Conservation (phyloP, 2,888 invertebrate species). For the Azorinus chamasolen region DNA sequence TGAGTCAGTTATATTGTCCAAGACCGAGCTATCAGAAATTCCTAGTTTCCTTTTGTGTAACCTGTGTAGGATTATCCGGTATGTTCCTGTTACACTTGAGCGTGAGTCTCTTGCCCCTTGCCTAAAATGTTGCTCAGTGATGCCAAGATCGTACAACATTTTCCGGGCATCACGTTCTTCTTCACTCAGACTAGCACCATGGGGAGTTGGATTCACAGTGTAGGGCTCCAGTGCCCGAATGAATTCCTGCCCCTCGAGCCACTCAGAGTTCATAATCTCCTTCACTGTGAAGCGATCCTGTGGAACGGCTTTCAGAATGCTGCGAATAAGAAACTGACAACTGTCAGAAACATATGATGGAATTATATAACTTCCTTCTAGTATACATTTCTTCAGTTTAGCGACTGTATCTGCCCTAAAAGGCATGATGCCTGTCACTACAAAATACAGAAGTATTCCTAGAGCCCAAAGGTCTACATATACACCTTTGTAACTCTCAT, state of each 20-base stretch:
- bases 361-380: conserved; percentile 89
- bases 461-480: conserved; percentile 92
- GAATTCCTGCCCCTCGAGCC: conserved; percentile 88
- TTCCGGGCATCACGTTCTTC: conserved; percentile 88
- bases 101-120: conserved; percentile 89
- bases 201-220: conserved; percentile 80
- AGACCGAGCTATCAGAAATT: conserved; percentile 54
- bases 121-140: conserved; percentile 89
- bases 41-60: conserved; percentile 84
- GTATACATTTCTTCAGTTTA: conserved; percentile 90
- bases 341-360: conserved; percentile 85
- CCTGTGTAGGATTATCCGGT: conserved; percentile 90
- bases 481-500: conserved; percentile 87
- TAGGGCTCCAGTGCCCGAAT: conserved; percentile 85
- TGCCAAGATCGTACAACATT: conserved; percentile 89
- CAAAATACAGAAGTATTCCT: conserved; percentile 91
- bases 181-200: conserved; percentile 65
- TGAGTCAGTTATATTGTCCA: conserved; percentile 32
- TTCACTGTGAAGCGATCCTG: conserved; percentile 85
- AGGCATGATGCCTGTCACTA: conserved; percentile 93
- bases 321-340: conserved; percentile 85
- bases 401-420: conserved; percentile 92
- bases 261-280: conserved; percentile 87
- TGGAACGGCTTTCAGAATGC: conserved; percentile 85
- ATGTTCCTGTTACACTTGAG: conserved; percentile 91